Base-by-base conservation (phyloP, 2,888 invertebrate species). In the Drosophila paramelanica region DNA sequence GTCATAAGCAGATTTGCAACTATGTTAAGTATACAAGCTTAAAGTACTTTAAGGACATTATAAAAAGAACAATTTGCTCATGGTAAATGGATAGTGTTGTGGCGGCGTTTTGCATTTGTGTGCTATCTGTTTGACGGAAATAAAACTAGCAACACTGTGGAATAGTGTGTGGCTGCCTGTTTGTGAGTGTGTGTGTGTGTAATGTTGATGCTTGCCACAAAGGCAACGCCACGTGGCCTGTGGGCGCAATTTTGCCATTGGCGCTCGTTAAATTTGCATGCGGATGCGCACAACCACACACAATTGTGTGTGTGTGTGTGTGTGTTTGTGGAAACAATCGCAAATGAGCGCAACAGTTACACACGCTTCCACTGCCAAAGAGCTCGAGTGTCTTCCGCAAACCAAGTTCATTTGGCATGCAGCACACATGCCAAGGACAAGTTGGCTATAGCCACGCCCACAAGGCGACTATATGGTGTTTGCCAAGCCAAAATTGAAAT, bases 191-290 rank as follows among this genome's bases (percentile, higher is more conserved):
- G 45, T 53, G 41, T 67, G 45, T 33, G 42, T 53, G n/a, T 33
- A 42, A 10, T 53, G 31, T 31, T 31, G 41, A 49, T 65, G 64
- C 52, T 56, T 73, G 65, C 83, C 67, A 83, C 88, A 87, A 83
- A 83, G 81, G 62, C 72, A 78, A 68, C 60, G 80, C 60, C 70
- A 81, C 88, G 82, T 85, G 88, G 82, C 83, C 69, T 72, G 55
- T 64, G 66, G 80, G 79, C 76, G 68, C 65, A 72, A 78, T 87
- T 87, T 78, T 46, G 73, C 82, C 70, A 81, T 81, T 89, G 89
- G 71, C 71, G 73, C 88, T 89, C 82, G 89, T 84, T 89, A 89
- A 89, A 88, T 89, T 84, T 89, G 77, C 89, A 88, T 85, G 62
- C 68, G 88, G 77, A 77, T 74, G 60, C 72, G 65, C 51, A 50